Conservation (phyloP, 1,140 invertebrate genomes). For the Leptoteleia sp. region DNA sequence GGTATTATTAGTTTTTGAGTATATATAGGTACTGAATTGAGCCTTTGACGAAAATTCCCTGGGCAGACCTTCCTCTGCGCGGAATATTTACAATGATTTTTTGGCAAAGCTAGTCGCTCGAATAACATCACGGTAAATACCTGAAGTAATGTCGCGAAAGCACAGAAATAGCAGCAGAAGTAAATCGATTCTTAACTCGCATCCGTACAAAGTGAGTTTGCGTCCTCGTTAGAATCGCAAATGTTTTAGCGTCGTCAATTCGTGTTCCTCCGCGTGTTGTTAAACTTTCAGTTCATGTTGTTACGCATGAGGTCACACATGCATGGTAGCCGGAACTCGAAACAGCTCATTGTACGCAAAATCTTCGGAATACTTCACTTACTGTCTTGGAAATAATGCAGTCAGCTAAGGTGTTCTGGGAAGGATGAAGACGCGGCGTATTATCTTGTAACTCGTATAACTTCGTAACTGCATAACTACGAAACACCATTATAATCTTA, state of each 20-base stretch:
- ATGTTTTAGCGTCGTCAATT: slow-evolving; percentile 64
- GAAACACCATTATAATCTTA: slow-evolving; percentile 62
- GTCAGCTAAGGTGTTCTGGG: slow-evolving; percentile 57
- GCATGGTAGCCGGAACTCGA: slow-evolving; percentile 55
- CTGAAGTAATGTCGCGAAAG: slow-evolving; percentile 31
- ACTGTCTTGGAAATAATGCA: slow-evolving; percentile 59
- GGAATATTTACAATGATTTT: slow-evolving; percentile 36
- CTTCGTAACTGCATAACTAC: slow-evolving; percentile 65
- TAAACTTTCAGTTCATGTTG: slow-evolving; percentile 64
- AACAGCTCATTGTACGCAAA: slow-evolving; percentile 57
- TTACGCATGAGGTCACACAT: slow-evolving; percentile 66
- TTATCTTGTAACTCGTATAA: slow-evolving; percentile 63
- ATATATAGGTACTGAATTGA: not conserved
- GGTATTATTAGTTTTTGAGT: too few relatives aligned
- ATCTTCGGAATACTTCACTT: slow-evolving; percentile 62
- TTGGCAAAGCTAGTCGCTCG: slow-evolving; percentile 33
- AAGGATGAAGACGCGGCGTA: slow-evolving; percentile 57
- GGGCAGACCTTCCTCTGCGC: not conserved
- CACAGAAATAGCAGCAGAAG: slow-evolving; percentile 35
- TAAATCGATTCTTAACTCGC: slow-evolving; percentile 57
- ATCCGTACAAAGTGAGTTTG: slow-evolving; percentile 53
- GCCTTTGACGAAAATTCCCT: slow-evolving; percentile 15
- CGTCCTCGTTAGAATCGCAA: slow-evolving; percentile 66
- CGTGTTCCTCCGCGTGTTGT: slow-evolving; percentile 56
- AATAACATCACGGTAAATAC: slow-evolving; percentile 42